Base-by-base conservation (phyloP, 2,797 vertebrate genomes). In the Lithobates sylvaticus region DNA sequence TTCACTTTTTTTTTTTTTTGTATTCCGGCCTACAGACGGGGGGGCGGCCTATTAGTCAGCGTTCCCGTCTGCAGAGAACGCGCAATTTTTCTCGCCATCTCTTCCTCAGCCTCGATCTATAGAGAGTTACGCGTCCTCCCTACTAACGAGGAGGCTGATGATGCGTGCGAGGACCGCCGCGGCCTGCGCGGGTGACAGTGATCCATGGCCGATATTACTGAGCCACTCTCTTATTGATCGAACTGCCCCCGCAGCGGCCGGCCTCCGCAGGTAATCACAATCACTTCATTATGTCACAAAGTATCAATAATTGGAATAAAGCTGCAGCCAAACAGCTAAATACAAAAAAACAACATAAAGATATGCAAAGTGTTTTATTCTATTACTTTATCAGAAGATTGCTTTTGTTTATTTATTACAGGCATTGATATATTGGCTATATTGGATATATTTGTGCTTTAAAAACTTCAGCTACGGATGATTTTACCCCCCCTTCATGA, bases 141-240 rank as follows among this genome's bases (percentile, higher is more conserved):
- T 85, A 42, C 69, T 73, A 85, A 85, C 26, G 16, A 78, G 16
- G 68, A 12, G 32, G 27, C 39, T 23, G 58, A 75, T 42, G 29
- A 61, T 72, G 42, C 29, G 54, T 65, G 76, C 32, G 18, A n/a
- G 76, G 61, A 44, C 16, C 67, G 15, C 9, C 23, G 65, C 13
- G 76, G 54, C 50, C 83, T 72, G 18, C 9, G 64, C 75, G n/a
- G 42, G 26, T 78, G 73, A 64, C 83, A 72, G 13, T 72, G 70
- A 85, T 80, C 44, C 27, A 80, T 68, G 67, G 58, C 29, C 26
- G 58, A 26, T 47, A 47, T 47, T 32, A 69, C 42, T 71, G 18
- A 42, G 68, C 75, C 70, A 84, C 76, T 58, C 75, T 42, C 47
- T 42, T 26, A 61, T 26, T 58, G 74, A 81, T 86, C 84, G 12